Evolutionary conservation across 2,797 vertebrate genomes (phyloP), one percentile per base, ranked within the genome.

Genomic region (Anguilla megastoma): DNA sequence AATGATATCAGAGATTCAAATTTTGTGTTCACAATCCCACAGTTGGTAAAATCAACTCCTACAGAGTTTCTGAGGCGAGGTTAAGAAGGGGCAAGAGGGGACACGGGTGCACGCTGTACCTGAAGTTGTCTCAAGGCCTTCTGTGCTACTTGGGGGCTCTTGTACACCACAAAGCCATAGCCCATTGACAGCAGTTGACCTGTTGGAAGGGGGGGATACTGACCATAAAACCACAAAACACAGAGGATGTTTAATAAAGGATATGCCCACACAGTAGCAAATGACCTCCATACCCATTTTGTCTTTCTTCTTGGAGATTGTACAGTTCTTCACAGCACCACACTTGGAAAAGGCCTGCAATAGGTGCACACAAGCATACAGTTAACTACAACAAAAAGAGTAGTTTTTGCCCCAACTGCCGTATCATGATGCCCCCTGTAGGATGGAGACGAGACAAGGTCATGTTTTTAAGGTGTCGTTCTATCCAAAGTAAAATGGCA

Each of bases 101-200:
- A 1, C n/a, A 6, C 0, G 48, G 9, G 45, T 14, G 21, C 3
- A 7, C n/a, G 9, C 36, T 9, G 63, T 95, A 99, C 99, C 97
- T 99, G 98, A 0, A 99, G 96, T 89, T 92, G 96, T 87, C 94
- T 96, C 88, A 99, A 93, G 8, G 99, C 99, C 90, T 98, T 99
- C 94, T 99, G 97, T 66, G 98, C 98, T 0, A 96, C 93, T 87
- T 98, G 96, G 0, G 97, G 96, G 79, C 96, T 98, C 94, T 91
- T 96, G 93, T 97, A 99, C 84, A 98, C 97, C 91, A 99, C 96
- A 93, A 99, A 99, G 0, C 99, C 98, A 63, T 98, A 99, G 24
- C 98, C 99, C 99, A 99, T 98, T 10, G 99, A 98, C 6, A 98
- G 94, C 82, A 97, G 87, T 2, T 91, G 90, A 54, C 99, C 98